phyloP scores from a whole-genome alignment of 64 coral and sea anemone species.

The Exaiptasia diaphana region DNA sequence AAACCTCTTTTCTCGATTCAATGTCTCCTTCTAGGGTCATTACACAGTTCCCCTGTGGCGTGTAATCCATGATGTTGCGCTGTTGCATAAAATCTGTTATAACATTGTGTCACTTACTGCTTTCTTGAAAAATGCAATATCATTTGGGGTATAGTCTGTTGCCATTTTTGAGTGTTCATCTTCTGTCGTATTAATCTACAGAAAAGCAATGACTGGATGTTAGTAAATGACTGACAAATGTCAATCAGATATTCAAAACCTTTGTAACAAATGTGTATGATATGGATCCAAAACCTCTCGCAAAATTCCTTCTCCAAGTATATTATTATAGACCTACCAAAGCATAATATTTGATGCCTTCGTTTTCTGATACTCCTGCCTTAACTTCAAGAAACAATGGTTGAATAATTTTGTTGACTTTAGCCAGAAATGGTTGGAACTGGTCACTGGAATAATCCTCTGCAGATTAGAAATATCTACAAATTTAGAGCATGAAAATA shows the following conservation, averaged over 20 bases:
- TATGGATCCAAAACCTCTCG: background rate
- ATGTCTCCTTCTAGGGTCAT: no score
- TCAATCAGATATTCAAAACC: background rate
- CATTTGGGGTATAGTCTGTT: constrained; percentile 76
- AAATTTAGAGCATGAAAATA: background rate
- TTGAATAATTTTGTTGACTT: constrained; percentile 58
- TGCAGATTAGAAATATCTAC: constrained; percentile 16
- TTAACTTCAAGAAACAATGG: constrained; percentile 70
- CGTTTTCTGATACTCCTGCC: constrained; percentile 64
- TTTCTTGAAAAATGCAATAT: constrained; percentile 88
- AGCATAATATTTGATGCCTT: constrained; percentile 54
- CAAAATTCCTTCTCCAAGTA: background rate
- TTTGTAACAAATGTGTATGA: background rate
- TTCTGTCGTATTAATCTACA: constrained; percentile 72
- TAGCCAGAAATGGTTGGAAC: constrained; percentile 53
- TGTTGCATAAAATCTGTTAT: no score
- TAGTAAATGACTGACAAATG: background rate
- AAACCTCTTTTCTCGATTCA: no score
- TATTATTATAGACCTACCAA: constrained; percentile 37
- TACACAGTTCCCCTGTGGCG: no score
- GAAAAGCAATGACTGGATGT: background rate
- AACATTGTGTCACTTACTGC: constrained; percentile 51
- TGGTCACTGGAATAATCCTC: constrained; percentile 44
- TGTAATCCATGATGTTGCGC: no score
- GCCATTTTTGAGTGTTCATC: constrained; percentile 86